Base-by-base conservation (phyloP, 2,888 invertebrate genomes). In the Clitarchus hookeri region DNA sequence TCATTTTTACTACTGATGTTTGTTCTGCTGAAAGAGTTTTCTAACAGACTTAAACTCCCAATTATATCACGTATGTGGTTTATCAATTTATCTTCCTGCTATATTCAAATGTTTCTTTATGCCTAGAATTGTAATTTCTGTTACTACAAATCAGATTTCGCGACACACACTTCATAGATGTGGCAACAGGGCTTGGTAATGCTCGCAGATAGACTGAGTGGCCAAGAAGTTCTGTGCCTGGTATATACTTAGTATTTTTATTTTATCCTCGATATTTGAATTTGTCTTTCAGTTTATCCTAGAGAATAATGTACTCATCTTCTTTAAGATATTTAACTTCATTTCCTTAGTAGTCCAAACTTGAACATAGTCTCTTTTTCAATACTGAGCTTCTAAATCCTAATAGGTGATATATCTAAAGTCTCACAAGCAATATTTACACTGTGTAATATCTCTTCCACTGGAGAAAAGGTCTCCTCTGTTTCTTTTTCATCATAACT, bases 231-330 rank as follows among this genome's bases (percentile, higher is more conserved):
- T n/a, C n/a, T n/a, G n/a, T n/a, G n/a, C n/a, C n/a, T n/a, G n/a
- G n/a, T n/a, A n/a, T n/a, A 27, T 26, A 26, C 48, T 83, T 83
- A 83, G 25, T 83, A n/a, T 44, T 83, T 83, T 27, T n/a, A 83
- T 44, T 83, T 36, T n/a, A 2, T 83, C 44, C 19, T 25, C 4
- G 36, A 83, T 44, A 36, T 83, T 48, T 83, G 83, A 78, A 6
- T 78, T 6, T 78, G 11, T 78, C 9, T 78, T 8, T 78, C 2
- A 6, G 78, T 78, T 78, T 78, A 23, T 23, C 26, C 19, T 16
- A 78, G 11, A 78, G 0, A 78, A 78, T 78, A 78, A 23, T 78
- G 78, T 78, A 6, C 78, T 78, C 78, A 78, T 78, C 78, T 25
- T 78, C 23, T 78, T 78, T 78, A n/a, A 78, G 19, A 78, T 78